Evolutionary conservation across 2,113 vertebrate species (phyloP), one percentile per base, ranked within the genome.

Genomic region (Bubo scandiacus): DNA sequence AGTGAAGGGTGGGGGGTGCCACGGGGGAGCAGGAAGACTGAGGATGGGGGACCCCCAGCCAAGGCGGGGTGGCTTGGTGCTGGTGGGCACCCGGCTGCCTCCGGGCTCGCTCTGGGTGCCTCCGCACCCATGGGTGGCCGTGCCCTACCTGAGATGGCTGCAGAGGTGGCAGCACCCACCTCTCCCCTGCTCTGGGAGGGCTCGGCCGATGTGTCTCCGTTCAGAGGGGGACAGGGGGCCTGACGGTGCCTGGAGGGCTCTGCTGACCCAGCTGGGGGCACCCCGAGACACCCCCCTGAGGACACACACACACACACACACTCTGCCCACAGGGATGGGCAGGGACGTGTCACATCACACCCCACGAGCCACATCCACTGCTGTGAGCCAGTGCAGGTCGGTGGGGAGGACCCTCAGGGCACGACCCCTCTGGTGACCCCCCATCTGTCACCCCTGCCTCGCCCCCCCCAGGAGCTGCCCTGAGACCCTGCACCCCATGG

Each of bases 21-120:
- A 57, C 4, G 43, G 26, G 78, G 82, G 57, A 58, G 54, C 67
- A 95, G 91, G 94, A 94, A 97, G 94, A 96, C 94, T 94, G 92
- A 95, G 96, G 87, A 52, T 73, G 54, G 47, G 75, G 66, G 32
- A 22, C 21, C 52, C 52, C 30, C 1, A 5, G 36, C 36, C 42
- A 11, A n/a, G 12, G 42, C 6, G 18, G 38, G 73, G 57, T 63
- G 82, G 61, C 68, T 36, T 25, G 2, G 2, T 57, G 65, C 34
- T 4, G 5, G 17, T 40, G 61, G 54, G 30, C 29, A 63, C 36
- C 15, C 7, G 2, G 36, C 9, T 19, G 30, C 49, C n/a, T 42
- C n/a, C 0, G 9, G 78, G 51, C 42, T 49, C 10, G 1, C 52
- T 67, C 14, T 15, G 61, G 78, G 71, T n/a, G 72, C 6, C 74